Evolutionary conservation across 2,888 invertebrate species (phyloP), one percentile per base, ranked within the genome.

Genomic region (Tromatobia lineatoria): DNA sequence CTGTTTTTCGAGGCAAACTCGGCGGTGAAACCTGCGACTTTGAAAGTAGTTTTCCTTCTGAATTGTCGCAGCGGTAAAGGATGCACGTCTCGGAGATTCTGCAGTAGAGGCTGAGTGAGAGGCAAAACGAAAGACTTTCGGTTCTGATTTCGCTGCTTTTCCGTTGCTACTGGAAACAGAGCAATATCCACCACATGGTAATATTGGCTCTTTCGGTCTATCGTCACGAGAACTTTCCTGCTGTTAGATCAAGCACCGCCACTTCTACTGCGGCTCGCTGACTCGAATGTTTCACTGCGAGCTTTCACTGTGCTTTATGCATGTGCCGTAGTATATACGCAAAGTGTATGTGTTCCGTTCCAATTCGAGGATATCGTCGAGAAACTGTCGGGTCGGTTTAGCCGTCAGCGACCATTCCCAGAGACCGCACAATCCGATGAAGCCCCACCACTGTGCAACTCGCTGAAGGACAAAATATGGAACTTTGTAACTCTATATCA

Each of bases 151-250:
- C 54, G 76, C 52, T 66, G 67, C 52, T 67, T 66, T 57, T 54
- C 29, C n/a, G 76, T 76, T 76, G 54, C 42, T 18, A 42, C 66
- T 76, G 66, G 42, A 76, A 57, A 76, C 76, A 66, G 54, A 38
- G 54, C 66, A 76, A 76, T 76, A 76, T 76, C 57, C 76, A 76
- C 42, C 25, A 42, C 76, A 76, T 67, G 76, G 76, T 76, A 76
- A 76, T 76, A 76, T 76, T 76, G 66, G 76, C 66, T 67, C 76
- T 66, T 25, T 18, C n/a, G 64, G 54, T 67, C 25, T 59, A 50
- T 76, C 76, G 76, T 76, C 76, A 66, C 66, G 34, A 66, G 54
- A 76, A 76, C 76, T 76, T 76, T 76, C 42, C 66, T 42, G 52
- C 20, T 76, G 42, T 64, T 54, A 66, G 66, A 76, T 66, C 76